A percentile compares a stretch with the other conserved stretches of the same genome.
Evolutionary conservation across 2,113 vertebrate genomes (phyloP).

Genomic region (Tetrax tetrax): DNA sequence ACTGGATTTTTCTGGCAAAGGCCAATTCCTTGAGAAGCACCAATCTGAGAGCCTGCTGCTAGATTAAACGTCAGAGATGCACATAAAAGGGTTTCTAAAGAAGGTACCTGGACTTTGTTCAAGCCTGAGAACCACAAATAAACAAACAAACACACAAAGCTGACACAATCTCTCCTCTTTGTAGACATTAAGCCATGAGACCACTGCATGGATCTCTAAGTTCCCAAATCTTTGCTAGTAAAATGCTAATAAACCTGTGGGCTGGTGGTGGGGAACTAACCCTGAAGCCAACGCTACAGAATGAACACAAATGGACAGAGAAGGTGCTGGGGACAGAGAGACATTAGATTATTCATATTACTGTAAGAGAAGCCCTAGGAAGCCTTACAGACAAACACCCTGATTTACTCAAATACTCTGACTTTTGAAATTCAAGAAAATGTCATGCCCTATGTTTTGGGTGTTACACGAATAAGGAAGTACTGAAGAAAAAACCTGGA

Average conservation of each 20-base stretch:
- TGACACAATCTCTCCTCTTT: not conserved
- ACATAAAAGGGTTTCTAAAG: slow-evolving; percentile 3
- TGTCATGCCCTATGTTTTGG: not conserved
- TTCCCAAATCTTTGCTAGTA: not conserved
- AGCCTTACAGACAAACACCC: not conserved
- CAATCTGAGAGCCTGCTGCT: not conserved
- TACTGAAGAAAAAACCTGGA: not conserved
- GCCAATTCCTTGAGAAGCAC: not conserved
- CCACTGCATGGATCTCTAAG: not conserved
- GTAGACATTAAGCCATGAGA: not conserved
- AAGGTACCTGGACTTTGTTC: not conserved
- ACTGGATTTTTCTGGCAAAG: not conserved
- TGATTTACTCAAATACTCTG: not conserved
- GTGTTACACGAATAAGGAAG: not conserved
- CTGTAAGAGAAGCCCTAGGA: not conserved
- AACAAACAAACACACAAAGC: not conserved
- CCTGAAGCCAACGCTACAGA: not conserved
- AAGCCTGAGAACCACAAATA: not conserved
- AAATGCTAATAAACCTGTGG: not conserved
- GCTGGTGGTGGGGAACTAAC: not conserved
- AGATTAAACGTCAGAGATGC: not conserved
- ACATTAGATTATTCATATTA: not conserved
- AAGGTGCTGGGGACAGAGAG: not conserved
- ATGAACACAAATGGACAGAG: not conserved
- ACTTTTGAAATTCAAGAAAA: not conserved